Evolutionary conservation across 2,888 invertebrate species (phyloP), one percentile per base, ranked within the genome.

Genomic region (Fragum whitleyi): DNA sequence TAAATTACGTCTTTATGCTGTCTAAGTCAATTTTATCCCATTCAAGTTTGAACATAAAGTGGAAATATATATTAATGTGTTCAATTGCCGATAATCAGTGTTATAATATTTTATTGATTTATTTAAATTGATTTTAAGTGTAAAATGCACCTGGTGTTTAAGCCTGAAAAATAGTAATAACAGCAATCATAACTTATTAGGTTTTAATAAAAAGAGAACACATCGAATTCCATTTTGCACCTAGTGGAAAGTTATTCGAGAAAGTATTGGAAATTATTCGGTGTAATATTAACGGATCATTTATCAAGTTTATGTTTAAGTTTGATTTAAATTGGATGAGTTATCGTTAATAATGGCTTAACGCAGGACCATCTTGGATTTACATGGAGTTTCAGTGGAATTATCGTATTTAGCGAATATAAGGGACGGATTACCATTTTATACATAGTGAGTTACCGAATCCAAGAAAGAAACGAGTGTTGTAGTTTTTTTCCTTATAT

Each of bases 231-330:
- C 47, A 47, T 47, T 47, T 16, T 3, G 47, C 14, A 14, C 47
- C 47, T 5, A 47, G 14, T 5, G 3, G n/a, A n/a, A 47, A 47
- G 16, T 2, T 47, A 9, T 47, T n/a, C 2, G 47, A 9, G 5
- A 47, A 47, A 3, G n/a, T 16, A 19, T 47, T 9, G n/a, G 5
- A 3, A 47, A 47, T 9, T n/a, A 47, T 47, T 47, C n/a, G 47
- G 47, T 47, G 5, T 47, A 39, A 39, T 47, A 47, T 9, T 14
- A 47, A 36, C 32, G 32, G 14, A 47, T 5, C 47, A 47, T 47
- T 47, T 47, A 47, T 47, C 47, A 47, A 47, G 47, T 47, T 47
- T 47, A n/a, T 47, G 47, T 47, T 47, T 47, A 47, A 47, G 19
- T 47, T 14, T 19, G 47, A 47, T 47, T 47, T 47, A 47, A n/a